Conservation (phyloP, 2,113 vertebrate genomes). For the Campylomormyrus numenius region DNA sequence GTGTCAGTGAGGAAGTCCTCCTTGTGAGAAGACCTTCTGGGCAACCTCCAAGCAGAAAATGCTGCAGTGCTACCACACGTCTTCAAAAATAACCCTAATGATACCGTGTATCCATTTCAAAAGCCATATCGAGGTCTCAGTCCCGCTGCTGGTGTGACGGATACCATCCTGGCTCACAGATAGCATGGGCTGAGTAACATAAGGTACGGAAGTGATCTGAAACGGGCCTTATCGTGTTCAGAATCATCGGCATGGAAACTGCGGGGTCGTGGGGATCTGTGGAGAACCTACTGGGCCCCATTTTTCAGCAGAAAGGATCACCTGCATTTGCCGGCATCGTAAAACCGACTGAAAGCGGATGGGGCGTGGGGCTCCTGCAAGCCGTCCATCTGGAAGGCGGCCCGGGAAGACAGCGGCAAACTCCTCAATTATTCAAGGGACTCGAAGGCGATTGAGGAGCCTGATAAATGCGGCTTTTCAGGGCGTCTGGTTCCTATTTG, state of each 20-base stretch:
- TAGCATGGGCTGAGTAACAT: constrained; percentile 1
- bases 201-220: constrained; percentile 1
- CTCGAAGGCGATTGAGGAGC: constrained; percentile 54
- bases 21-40: neutral
- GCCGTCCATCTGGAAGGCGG: constrained; percentile 49
- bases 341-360: neutral
- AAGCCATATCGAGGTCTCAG: neutral
- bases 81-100: constrained; percentile 12
- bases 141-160: neutral
- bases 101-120: neutral
- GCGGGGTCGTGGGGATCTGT: constrained; percentile 23
- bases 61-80: neutral
- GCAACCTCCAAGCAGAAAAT: neutral
- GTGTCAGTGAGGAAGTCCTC: neutral
- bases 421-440: constrained; percentile 65
- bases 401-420: constrained; percentile 46
- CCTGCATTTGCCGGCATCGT: constrained; percentile 35
- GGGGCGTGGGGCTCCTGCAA: constrained; percentile 34
- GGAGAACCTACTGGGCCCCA: constrained; percentile 22
- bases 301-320: constrained; percentile 21
- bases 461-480: constrained; percentile 53
- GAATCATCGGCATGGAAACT: neutral
- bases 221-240: neutral
- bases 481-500: constrained; percentile 50
- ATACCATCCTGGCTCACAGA: neutral